Conservation (phyloP, 2,113 vertebrate genomes). For the Propithecus coquereli region DNA sequence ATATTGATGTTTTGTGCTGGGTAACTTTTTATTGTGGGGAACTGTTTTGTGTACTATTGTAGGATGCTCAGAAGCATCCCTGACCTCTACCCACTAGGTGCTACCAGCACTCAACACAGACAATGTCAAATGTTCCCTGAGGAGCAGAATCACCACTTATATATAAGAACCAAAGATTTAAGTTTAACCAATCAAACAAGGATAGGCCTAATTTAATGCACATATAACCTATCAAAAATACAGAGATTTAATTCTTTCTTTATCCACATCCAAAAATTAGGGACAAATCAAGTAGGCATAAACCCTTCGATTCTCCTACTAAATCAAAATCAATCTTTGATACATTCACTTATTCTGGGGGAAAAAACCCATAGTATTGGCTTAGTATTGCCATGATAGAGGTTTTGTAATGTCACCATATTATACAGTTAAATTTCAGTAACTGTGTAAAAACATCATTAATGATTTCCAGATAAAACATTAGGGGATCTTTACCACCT, state of each 20-base stretch:
- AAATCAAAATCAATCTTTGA: neutral
- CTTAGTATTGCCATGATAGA: neutral
- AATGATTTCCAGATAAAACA: neutral
- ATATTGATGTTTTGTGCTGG: neutral
- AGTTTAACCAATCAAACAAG: neutral
- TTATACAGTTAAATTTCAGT: neutral
- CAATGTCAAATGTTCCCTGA: neutral
- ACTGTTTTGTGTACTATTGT: neutral
- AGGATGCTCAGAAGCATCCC: neutral
- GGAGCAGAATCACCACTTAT: neutral
- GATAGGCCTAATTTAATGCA: neutral
- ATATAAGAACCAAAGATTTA: neutral
- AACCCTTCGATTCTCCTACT: neutral
- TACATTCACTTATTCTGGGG: neutral
- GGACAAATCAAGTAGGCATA: neutral
- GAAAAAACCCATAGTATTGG: neutral
- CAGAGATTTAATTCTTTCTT: neutral
- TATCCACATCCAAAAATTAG: neutral
- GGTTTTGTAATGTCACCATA: neutral
- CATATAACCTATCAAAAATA: neutral
- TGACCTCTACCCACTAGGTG: neutral
- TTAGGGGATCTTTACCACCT: neutral
- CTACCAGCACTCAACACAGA: neutral
- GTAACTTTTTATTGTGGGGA: neutral
- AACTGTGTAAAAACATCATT: neutral